A percentile compares a stretch with the other conserved stretches of the same genome.
Evolutionary conservation across 1,140 invertebrate species (phyloP).

Genomic region (Drosophila murphyi): DNA sequence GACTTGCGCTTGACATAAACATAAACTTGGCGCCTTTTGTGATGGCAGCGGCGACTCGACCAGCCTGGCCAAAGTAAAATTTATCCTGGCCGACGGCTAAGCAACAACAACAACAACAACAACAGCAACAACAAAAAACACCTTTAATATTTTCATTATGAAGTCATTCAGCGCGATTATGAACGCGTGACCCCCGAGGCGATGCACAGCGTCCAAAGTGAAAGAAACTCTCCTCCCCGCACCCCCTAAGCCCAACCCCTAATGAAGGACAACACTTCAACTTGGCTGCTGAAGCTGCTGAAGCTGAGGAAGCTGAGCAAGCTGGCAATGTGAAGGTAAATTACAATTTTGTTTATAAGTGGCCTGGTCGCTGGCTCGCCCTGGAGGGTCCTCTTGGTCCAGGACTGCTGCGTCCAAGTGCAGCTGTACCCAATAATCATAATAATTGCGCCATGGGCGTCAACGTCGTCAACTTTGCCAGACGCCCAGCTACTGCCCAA

Average conservation of each 20-base stretch:
- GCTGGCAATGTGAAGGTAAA: slow-evolving; percentile 59
- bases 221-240: slow-evolving; percentile 30
- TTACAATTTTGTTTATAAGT: slow-evolving; percentile 81
- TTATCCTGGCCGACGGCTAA: slow-evolving; percentile 68
- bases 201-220: slow-evolving; percentile 56
- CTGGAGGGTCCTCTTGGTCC: slow-evolving; percentile 42
- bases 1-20: slow-evolving; percentile 73
- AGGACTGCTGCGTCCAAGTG: slow-evolving; percentile 49
- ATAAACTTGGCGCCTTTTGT: slow-evolving; percentile 82
- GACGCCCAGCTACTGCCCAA: slow-evolving; percentile 46
- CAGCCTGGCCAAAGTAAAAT: slow-evolving; percentile 50
- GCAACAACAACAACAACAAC: slow-evolving; percentile 32
- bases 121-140: slow-evolving; percentile 63
- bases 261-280: slow-evolving; percentile 61
- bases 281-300: slow-evolving; percentile 17
- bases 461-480: slow-evolving; percentile 78
- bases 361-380: slow-evolving; percentile 40
- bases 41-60: slow-evolving; percentile 22
- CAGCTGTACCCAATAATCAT: slow-evolving; percentile 83
- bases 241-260: slow-evolving; percentile 29
- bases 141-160: slow-evolving; percentile 84
- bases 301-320: slow-evolving; percentile 24
- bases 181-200: slow-evolving; percentile 80
- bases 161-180: slow-evolving; percentile 82
- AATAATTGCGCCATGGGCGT: slow-evolving; percentile 82